Percentiles rank a stretch among this genome's conserved stretches.
These are phyloP conservation scores for Sapajus apella DNA, from an alignment of 2,113 vertebrate species.

Conservation along the genomic window DNA sequence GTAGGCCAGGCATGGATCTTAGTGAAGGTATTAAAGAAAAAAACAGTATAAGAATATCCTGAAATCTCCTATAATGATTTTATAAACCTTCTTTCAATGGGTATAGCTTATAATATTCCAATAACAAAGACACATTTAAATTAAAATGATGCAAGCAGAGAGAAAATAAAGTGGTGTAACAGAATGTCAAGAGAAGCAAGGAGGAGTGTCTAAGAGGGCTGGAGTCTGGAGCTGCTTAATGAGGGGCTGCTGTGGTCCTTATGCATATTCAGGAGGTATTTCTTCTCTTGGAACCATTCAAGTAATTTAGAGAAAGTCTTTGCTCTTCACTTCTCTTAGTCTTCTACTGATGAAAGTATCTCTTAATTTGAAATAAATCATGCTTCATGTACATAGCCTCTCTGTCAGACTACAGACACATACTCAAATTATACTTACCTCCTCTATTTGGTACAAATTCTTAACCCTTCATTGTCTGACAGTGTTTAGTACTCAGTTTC, in stretches of 20 bases:
- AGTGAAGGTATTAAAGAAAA: conserved; percentile 88
- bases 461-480: not conserved
- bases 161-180: not conserved
- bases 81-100: not conserved
- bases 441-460: not conserved
- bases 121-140: conserved; percentile 12
- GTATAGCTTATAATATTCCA: not conserved
- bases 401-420: not conserved
- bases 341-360: not conserved
- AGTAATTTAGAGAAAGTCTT: not conserved
- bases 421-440: not conserved
- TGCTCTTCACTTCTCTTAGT: not conserved
- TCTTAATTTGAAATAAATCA: conserved; percentile 22
- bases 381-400: not conserved
- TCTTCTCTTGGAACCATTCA: not conserved
- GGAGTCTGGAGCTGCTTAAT: not conserved
- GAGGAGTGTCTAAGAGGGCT: not conserved
- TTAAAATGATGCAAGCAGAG: not conserved
- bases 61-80: conserved; percentile 25
- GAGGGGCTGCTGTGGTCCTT: not conserved
- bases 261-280: not conserved
- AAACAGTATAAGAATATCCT: not conserved
- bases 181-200: not conserved
- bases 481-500: not conserved
- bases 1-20: conserved; percentile 91